Percentiles rank a stretch among this genome's conserved stretches.
These are phyloP conservation scores for Rotaria sp. DNA, from an alignment of 2,888 invertebrate genomes.

Conservation along the genomic window DNA sequence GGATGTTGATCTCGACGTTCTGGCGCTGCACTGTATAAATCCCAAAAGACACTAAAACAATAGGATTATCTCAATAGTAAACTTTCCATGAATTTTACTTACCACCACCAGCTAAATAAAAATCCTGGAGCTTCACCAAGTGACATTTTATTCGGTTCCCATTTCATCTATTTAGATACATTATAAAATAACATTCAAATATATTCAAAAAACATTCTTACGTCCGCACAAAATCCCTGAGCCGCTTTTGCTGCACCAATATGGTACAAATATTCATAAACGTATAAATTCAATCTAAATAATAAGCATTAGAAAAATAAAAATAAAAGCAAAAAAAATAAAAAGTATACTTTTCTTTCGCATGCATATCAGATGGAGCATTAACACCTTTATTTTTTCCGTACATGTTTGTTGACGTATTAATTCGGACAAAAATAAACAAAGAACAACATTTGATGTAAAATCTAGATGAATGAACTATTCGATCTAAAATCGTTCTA, in stretches of 20 bases:
- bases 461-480: not conserved
- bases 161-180: constrained; percentile 69
- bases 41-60: constrained; percentile 83
- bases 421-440: not conserved
- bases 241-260: constrained; percentile 99
- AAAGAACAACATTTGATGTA: not conserved
- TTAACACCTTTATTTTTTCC: constrained; percentile 95
- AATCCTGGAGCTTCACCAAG: constrained; percentile 96
- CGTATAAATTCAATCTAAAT: constrained; percentile 83
- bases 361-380: constrained; percentile 96
- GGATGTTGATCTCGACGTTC: constrained; percentile 94
- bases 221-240: constrained; percentile 95
- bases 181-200: not conserved
- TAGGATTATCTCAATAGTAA: constrained; percentile 12
- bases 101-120: constrained; percentile 99
- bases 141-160: constrained; percentile 95
- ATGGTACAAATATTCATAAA: constrained; percentile 97
- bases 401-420: constrained; percentile 66
- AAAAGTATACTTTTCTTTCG: constrained; percentile 80
- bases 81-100: constrained; percentile 55
- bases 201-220: constrained; percentile 49
- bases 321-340: not conserved
- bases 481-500: not conserved
- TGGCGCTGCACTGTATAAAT: constrained; percentile 96
- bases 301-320: constrained; percentile 20